Base-by-base conservation (phyloP, 2,797 vertebrate species). In the Pogonophryne albipinna region DNA sequence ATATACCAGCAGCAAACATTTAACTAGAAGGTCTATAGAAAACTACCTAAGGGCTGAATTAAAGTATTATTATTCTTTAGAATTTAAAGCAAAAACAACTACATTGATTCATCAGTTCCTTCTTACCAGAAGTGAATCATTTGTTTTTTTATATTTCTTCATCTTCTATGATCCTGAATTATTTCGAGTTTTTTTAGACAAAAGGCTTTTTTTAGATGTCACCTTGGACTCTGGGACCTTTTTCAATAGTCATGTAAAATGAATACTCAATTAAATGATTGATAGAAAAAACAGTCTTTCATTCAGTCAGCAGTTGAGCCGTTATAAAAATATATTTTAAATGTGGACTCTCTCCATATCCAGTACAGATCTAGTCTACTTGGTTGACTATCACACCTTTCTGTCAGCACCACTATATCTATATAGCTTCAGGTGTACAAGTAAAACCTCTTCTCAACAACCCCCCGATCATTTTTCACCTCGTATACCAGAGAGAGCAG, bases 381-480 rank as follows among this genome's bases (percentile, higher is more conserved):
- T 91, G 96, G 23, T 93, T 96, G 65, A 90, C 95, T 34, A 94
- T 96, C 4, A 95, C 96, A 10, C 95, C 96, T 16, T 27, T 91
- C 94, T 0, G 57, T 52, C 56, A 56, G 49, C 44, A 20, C 8
- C 14, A 5, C 51, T 95, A 74, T 95, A 49, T 95, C 71, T 95
- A 95, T 50, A 95, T 95, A 87, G 93, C 95, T 96, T 16, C 94
- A 94, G 51, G 78, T 96, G 82, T 95, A 96, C 90, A 95, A 94
- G 95, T 95, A 94, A 95, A 94, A 77, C 20, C 34, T 61, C 47
- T 51, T 66, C 74, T 57, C 58, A n/a, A 45, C 58, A 58, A 9
- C 38, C 61, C 60, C 69, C 65, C 31, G 68, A 77, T 78, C 27
- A 79, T 85, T 87, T 88, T 83, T 85, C 85, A 82, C 77, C 77